Percentiles rank a stretch among this genome's conserved stretches.
These are phyloP conservation scores for Lonchura striata DNA, from an alignment of 2,113 vertebrate genomes.

Conservation along the genomic window DNA sequence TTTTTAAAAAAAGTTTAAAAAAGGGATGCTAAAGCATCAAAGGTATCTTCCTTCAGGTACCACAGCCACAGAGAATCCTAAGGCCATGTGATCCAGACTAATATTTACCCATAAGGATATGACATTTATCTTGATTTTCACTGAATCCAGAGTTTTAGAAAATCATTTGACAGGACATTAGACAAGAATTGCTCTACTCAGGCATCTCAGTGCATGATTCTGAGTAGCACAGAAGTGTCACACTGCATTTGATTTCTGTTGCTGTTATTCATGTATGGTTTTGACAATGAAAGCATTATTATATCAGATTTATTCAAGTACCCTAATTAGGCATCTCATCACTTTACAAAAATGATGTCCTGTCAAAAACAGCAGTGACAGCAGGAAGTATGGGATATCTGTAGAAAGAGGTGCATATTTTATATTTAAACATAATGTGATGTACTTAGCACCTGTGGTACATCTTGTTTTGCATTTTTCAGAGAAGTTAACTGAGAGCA, in stretches of 20 bases:
- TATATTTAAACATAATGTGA: not conserved
- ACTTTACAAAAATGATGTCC: not conserved
- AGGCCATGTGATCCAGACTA: not conserved
- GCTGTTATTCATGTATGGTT: not conserved
- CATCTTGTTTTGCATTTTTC: not conserved
- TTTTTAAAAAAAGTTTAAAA: not conserved
- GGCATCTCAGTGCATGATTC: not conserved
- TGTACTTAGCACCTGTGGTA: not conserved
- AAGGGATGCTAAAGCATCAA: not conserved
- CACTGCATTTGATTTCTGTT: not conserved
- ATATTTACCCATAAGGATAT: not conserved
- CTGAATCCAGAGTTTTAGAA: not conserved
- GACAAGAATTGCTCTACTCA: not conserved
- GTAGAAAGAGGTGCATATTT: not conserved
- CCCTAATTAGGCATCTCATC: not conserved
- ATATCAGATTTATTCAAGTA: not conserved
- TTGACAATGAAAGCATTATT: not conserved
- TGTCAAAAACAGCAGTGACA: not conserved
- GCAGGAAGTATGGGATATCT: not conserved
- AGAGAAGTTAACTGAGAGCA: not conserved
- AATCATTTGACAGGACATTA: not conserved
- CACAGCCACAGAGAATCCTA: not conserved
- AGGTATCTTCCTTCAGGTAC: not conserved
- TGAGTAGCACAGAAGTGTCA: not conserved
- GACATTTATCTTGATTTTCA: slow-evolving; percentile 6